Evolutionary conservation across 2,113 vertebrate species (phyloP).

Genomic region (Pachyramphus minor): DNA sequence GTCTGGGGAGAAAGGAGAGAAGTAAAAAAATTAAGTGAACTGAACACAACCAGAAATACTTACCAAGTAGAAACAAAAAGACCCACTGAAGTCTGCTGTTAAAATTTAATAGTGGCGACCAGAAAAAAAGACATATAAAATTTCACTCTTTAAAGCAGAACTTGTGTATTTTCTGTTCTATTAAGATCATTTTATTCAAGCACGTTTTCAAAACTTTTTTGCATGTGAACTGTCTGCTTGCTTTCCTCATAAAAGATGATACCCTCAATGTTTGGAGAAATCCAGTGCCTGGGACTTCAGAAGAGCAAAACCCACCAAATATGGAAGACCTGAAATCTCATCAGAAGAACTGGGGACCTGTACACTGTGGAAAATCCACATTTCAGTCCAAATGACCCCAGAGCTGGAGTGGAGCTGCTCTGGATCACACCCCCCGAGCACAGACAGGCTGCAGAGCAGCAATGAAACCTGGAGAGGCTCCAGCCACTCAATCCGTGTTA

Average conservation of each 20-base stretch:
- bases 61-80: not conserved
- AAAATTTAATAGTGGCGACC: not conserved
- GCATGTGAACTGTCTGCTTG: not conserved
- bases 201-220: not conserved
- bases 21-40: not conserved
- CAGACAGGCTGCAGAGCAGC: not conserved
- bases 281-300: not conserved
- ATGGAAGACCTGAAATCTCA: not conserved
- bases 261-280: too few species aligned
- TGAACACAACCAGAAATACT: not conserved
- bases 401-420: not conserved
- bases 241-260: not conserved
- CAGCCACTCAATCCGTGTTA: not conserved
- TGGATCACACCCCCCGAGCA: not conserved
- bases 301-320: not conserved
- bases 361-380: not conserved
- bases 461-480: not conserved
- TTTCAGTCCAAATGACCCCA: not conserved
- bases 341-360: not conserved
- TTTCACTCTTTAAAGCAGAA: not conserved
- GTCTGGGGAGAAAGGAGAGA: conserved; percentile 76
- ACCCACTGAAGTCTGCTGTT: not conserved
- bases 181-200: not conserved
- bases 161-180: accelerated
- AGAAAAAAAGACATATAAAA: not conserved